A percentile compares a stretch with the other conserved stretches of the same genome.
Evolutionary conservation across 1,140 invertebrate genomes (phyloP).

Genomic region (Calycopis cecrops): DNA sequence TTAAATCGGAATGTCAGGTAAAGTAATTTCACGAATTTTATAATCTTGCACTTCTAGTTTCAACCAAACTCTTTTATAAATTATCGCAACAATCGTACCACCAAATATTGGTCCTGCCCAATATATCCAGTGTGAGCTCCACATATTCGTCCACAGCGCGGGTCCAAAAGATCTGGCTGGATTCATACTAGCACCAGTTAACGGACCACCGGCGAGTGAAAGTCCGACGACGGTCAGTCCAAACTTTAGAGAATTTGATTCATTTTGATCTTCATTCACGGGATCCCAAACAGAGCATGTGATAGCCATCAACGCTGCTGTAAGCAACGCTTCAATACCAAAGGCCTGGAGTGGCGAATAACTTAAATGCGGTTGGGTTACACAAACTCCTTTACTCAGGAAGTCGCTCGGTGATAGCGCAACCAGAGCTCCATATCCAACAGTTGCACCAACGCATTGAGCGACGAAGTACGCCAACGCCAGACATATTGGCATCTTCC

Average conservation of each 20-base stretch:
- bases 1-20: background rate
- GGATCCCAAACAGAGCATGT: constrained; percentile 80
- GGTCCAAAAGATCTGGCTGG: constrained; percentile 87
- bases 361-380: constrained; percentile 73
- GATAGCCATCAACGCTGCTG: constrained; percentile 80
- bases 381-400: constrained; percentile 71
- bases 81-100: constrained; percentile 73
- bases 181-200: constrained; percentile 87
- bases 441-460: constrained; percentile 81
- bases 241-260: constrained; percentile 74
- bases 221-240: constrained; percentile 78
- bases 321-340: constrained; percentile 74
- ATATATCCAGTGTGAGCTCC: constrained; percentile 85
- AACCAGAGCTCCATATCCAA: constrained; percentile 81
- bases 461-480: constrained; percentile 81
- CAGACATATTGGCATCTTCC: constrained; percentile 75
- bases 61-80: constrained; percentile 78
- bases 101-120: constrained; percentile 83
- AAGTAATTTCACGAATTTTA: background rate
- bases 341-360: constrained; percentile 56
- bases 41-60: constrained; percentile 16
- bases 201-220: constrained; percentile 73
- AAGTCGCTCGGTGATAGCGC: constrained; percentile 72
- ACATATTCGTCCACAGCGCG: constrained; percentile 82
- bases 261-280: constrained; percentile 66